phyloP scores from a whole-genome alignment of 2,888 invertebrate genomes.

The Hetaerina titia region DNA sequence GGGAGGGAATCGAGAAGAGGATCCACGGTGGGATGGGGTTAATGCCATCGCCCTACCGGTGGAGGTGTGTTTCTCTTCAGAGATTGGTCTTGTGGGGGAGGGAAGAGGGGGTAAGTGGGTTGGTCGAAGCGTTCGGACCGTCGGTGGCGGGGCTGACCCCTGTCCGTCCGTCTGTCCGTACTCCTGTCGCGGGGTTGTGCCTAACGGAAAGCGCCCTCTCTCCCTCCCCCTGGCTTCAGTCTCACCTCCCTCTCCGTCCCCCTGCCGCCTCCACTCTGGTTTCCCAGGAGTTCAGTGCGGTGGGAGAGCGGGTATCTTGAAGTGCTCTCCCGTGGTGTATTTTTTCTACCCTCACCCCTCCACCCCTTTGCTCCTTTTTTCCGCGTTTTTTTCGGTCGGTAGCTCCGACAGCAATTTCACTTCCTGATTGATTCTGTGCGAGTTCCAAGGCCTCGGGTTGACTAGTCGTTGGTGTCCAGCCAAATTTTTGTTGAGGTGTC shows the following conservation, averaged over 20 bases:
- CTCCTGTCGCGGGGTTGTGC: conserved; percentile 48
- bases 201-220: conserved; percentile 43
- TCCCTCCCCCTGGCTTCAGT: not conserved
- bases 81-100: not conserved
- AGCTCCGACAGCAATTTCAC: conserved; percentile 45
- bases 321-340: not conserved
- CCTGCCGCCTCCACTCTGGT: conserved; percentile 3
- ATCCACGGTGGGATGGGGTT: conserved; percentile 21
- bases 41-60: conserved; percentile 24
- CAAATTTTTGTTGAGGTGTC: not conserved
- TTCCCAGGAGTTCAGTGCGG: conserved; percentile 50
- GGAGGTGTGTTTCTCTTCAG: not conserved
- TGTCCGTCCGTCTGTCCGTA: conserved; percentile 63
- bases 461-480: not conserved
- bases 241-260: not conserved
- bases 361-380: not conserved
- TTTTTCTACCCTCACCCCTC: not conserved
- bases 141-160: conserved; percentile 54
- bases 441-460: not conserved
- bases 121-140: conserved; percentile 38
- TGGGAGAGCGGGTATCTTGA: not conserved
- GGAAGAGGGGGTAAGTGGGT: not conserved
- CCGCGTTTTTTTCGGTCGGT: not conserved
- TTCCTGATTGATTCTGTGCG: conserved; percentile 44
- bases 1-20: not conserved